These are phyloP conservation scores for Siniperca undulata DNA, from an alignment of 2,797 vertebrate genomes.

Conservation along the genomic window DNA sequence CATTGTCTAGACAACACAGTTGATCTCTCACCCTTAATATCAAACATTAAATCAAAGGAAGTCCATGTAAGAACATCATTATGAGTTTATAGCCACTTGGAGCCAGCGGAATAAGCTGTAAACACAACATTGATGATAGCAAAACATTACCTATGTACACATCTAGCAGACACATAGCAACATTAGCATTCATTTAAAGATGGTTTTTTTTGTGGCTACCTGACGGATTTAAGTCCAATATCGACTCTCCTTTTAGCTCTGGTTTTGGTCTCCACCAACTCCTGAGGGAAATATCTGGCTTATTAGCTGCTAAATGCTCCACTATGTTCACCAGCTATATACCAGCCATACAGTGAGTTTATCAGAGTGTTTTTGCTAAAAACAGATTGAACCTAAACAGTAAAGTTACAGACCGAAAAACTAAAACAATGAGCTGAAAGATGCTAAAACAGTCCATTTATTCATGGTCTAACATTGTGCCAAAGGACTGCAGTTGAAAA, in stretches of 20 bases:
- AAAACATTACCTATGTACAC: too few relatives aligned
- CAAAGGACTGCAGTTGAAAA: neutral
- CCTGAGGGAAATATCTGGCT: too few relatives aligned
- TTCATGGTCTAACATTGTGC: neutral
- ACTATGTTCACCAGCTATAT: neutral
- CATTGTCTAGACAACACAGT: conserved; percentile 17
- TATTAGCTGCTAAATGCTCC: neutral
- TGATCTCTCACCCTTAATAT: conserved; percentile 11
- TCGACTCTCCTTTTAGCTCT: too few relatives aligned
- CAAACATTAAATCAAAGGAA: conserved; percentile 15
- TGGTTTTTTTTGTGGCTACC: too few relatives aligned
- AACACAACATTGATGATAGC: neutral
- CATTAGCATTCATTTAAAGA: too few relatives aligned
- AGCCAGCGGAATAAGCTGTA: neutral
- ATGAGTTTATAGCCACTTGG: neutral
- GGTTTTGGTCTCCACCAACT: too few relatives aligned
- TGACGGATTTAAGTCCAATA: too few relatives aligned
- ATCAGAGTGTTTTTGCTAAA: neutral
- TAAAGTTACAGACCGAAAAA: neutral
- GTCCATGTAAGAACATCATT: neutral
- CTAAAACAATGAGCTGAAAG: conserved; percentile 1
- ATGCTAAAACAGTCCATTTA: neutral
- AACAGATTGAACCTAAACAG: neutral
- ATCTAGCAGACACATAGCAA: too few relatives aligned
- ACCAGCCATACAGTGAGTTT: too few relatives aligned